Evolutionary conservation across 2,797 vertebrate genomes (phyloP), one percentile per base, ranked within the genome.

Genomic region (Toxotes lorentzi): DNA sequence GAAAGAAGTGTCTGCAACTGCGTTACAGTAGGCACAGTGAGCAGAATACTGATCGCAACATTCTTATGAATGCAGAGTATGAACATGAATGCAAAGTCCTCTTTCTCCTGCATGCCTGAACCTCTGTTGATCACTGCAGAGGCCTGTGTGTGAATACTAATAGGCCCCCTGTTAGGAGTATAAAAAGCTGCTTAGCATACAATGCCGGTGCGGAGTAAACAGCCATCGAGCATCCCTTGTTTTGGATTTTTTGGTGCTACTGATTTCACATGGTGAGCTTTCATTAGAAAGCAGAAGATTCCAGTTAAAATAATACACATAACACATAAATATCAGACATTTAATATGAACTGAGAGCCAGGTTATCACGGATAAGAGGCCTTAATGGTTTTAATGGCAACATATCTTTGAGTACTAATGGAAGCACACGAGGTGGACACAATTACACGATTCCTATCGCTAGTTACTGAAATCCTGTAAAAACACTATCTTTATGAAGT

Each of bases 111-210:
- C 69, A 60, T 68, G 76, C 70, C 54, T 77, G 74, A 89, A 82
- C 83, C 84, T 81, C 80, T 86, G 87, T 83, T 90, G 84, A 91
- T 86, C 65, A 68, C 78, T 80, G 88, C 87, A 85, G 85, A 88
- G 70, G 72, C 62, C 72, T 76, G 78, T 40, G 40, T 47, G 53
- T 86, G 90, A 90, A 93, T 92, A 85, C 87, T 88, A 91, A 93
- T 86, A 11, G 47, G 66, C 64, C 72, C 60, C 76, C 76, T 76
- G 21, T 73, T 27, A 68, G 35, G 83, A 79, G 57, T 11, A 57
- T 21, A 73, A 70, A 54, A 47, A 53, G 56, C 79, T 89, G 65
- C 80, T 90, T 85, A 68, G 83, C 86, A 91, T 83, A 84, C 72
- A 87, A 86, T 76, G 51, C 63, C 7, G 35, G 9, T 12, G 61